These are phyloP conservation scores for Nipponia nippon DNA, from an alignment of 2,113 vertebrate genomes.

Conservation along the genomic window DNA sequence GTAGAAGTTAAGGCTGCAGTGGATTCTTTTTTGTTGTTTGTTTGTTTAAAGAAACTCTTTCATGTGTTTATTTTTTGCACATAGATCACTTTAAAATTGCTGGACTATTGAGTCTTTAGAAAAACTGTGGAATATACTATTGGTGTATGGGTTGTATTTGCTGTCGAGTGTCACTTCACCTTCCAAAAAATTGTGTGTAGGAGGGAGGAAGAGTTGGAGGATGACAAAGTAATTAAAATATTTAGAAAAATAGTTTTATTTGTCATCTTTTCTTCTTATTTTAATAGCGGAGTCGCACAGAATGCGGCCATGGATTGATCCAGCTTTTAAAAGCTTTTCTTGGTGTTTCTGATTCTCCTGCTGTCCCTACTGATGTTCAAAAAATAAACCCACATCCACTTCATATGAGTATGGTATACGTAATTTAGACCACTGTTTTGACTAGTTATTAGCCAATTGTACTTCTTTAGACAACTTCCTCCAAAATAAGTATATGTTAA, in stretches of 20 bases:
- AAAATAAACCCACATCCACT: background rate
- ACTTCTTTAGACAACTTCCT: background rate
- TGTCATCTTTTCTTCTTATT: background rate
- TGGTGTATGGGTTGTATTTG: slow-evolving; percentile 27
- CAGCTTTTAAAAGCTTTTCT: slow-evolving; percentile 13
- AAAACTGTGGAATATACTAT: slow-evolving; percentile 46
- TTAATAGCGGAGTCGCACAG: background rate
- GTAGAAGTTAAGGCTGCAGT: background rate
- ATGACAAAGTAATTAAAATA: background rate
- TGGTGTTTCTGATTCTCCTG: background rate
- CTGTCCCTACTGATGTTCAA: background rate
- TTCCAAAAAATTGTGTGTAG: slow-evolving; percentile 2
- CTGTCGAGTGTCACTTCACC: slow-evolving; percentile 18
- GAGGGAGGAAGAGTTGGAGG: slow-evolving; percentile 32
- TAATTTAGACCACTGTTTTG: slow-evolving; percentile 4
- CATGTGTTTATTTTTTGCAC: slow-evolving; percentile 46
- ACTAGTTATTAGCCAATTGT: slow-evolving; percentile 23
- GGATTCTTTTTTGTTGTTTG: background rate
- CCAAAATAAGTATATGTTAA: background rate
- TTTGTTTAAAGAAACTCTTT: background rate
- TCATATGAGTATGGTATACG: background rate
- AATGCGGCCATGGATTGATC: background rate
- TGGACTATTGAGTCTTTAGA: slow-evolving; percentile 43
- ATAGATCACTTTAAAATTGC: slow-evolving; percentile 65
- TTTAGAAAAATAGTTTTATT: slow-evolving; percentile 5